Conservation (phyloP, 2,888 invertebrate species). For the Machimus atricapillus region DNA sequence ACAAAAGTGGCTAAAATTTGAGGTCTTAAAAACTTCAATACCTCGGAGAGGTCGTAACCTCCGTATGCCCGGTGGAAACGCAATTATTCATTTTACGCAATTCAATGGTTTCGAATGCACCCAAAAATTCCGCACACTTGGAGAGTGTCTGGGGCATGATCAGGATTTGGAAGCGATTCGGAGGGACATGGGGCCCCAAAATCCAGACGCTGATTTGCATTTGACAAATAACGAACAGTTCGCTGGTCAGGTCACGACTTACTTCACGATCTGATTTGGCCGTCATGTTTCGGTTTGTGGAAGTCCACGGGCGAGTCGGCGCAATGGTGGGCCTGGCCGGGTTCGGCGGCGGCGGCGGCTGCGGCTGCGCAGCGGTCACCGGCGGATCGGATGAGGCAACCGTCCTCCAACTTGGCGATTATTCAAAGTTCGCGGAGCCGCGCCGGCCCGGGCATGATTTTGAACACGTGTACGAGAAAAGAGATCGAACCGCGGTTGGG, state of each 20-base stretch:
- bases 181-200: neutral
- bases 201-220: slow-evolving; percentile 18
- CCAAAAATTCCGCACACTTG: neutral
- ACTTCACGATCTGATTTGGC: slow-evolving; percentile 22
- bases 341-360: neutral
- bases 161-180: neutral
- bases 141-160: neutral
- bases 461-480: slow-evolving; percentile 30
- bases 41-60: neutral
- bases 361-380: neutral
- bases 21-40: neutral
- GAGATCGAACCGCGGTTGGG: neutral
- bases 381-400: neutral
- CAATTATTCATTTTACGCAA: neutral
- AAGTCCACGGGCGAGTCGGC: neutral
- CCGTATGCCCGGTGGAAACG: neutral
- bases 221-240: slow-evolving; percentile 17
- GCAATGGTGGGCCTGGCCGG: neutral
- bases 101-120: neutral
- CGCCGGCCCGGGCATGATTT: neutral
- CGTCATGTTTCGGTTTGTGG: slow-evolving; percentile 6
- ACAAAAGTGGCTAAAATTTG: neutral
- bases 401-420: neutral
- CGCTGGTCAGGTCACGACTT: slow-evolving; percentile 31
- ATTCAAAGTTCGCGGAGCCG: neutral